These are phyloP conservation scores for Artemia sp. DNA, from an alignment of 2,888 invertebrate genomes.

Conservation along the genomic window DNA sequence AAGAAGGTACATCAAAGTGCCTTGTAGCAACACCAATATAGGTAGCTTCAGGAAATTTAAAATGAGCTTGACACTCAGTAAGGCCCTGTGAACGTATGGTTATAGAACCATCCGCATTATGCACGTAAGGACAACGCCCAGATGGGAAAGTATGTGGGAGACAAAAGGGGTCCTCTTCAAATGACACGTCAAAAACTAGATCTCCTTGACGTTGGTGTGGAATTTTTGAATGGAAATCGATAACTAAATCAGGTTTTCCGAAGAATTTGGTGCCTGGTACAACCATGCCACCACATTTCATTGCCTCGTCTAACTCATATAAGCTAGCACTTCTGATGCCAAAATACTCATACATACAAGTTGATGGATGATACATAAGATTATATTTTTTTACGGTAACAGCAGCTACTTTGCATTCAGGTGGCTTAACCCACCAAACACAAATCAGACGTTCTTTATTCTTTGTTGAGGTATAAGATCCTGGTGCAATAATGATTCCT, in stretches of 20 bases:
- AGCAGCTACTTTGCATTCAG: neutral
- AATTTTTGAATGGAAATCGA: neutral
- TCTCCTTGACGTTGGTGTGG: too few relatives aligned
- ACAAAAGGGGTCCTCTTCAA: too few relatives aligned
- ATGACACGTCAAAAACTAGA: too few relatives aligned
- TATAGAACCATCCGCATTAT: too few relatives aligned
- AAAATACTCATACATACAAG: neutral
- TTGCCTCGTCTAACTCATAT: neutral
- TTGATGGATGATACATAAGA: neutral
- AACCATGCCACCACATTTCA: neutral
- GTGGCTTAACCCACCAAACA: slow-evolving; percentile 8
- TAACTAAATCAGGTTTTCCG: neutral
- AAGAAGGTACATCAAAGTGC: neutral
- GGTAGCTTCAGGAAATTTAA: neutral
- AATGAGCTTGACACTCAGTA: too few relatives aligned
- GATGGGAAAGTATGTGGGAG: too few relatives aligned
- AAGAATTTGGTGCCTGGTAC: neutral
- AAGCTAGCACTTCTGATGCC: neutral
- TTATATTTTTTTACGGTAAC: neutral
- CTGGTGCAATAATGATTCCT: neutral
- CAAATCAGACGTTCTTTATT: neutral
- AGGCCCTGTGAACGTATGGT: too few relatives aligned
- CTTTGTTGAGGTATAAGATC: neutral
- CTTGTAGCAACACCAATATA: neutral
- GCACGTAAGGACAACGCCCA: too few relatives aligned